A percentile compares a stretch with the other conserved stretches of the same genome.
Evolutionary conservation across 2,797 vertebrate genomes (phyloP).

Genomic region (Falco biarmicus): DNA sequence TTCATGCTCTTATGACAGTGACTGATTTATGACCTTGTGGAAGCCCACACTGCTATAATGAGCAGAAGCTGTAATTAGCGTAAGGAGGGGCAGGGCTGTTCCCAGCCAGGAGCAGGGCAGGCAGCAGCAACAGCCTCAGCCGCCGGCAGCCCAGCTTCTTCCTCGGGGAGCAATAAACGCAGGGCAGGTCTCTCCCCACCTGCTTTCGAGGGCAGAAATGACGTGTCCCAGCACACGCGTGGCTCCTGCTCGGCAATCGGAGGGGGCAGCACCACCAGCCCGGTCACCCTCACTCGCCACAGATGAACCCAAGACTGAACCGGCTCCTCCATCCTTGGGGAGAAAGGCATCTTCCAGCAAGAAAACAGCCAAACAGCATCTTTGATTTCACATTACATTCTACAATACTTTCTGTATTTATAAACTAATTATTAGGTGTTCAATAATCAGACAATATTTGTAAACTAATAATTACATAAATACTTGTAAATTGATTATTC

Average conservation of each 20-base stretch:
- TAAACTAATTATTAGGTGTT: not conserved
- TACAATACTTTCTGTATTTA: not conserved
- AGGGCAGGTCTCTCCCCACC: fast-evolving
- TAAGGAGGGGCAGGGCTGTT: not conserved
- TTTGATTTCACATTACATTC: not conserved
- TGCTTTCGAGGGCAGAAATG: not conserved
- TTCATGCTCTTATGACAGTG: not conserved
- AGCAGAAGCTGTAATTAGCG: not conserved
- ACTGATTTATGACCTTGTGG: not conserved
- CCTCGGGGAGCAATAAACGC: not conserved
- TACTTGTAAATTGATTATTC: not conserved
- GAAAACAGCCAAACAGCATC: not conserved
- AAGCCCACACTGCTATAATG: not conserved
- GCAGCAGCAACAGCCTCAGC: fast-evolving
- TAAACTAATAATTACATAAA: not conserved
- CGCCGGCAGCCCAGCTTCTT: not conserved
- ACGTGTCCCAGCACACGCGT: fast-evolving
- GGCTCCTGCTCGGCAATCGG: not conserved
- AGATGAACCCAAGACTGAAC: not conserved
- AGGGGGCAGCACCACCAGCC: fast-evolving
- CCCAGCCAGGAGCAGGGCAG: not conserved
- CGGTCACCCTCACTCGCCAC: fast-evolving
- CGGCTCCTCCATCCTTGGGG: not conserved
- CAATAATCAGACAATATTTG: not conserved
- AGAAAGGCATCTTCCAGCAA: not conserved